These are phyloP conservation scores for Anthophora plumipes DNA, from an alignment of 2,888 invertebrate genomes.

Conservation along the genomic window DNA sequence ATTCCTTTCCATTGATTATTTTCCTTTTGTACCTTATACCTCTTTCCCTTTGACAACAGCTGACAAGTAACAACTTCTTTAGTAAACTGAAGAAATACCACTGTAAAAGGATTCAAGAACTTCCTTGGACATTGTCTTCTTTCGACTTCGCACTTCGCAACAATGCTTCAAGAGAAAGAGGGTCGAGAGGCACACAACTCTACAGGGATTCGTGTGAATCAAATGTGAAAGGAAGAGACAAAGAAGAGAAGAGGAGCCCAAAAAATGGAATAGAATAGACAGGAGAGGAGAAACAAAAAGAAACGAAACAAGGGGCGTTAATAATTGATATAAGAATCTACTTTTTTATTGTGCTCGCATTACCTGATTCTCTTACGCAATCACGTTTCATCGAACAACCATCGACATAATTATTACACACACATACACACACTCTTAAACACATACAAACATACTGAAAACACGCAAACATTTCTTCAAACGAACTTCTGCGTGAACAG, in stretches of 20 bases:
- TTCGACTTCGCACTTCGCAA: conserved; percentile 38
- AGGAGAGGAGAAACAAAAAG: neutral
- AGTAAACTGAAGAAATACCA: neutral
- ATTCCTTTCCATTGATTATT: conserved; percentile 5
- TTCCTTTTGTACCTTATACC: neutral
- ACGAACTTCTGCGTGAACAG: conserved; percentile 33
- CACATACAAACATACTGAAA: no score
- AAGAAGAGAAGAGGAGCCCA: conserved; percentile 6
- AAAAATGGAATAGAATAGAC: conserved; percentile 26
- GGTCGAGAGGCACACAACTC: conserved; percentile 1
- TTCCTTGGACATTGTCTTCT: neutral
- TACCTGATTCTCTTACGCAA: conserved; percentile 72
- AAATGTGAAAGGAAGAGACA: neutral
- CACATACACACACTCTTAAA: neutral
- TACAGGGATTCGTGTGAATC: neutral
- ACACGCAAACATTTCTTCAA: neutral
- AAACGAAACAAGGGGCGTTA: conserved; percentile 43
- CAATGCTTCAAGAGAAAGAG: conserved; percentile 20
- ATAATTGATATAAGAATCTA: conserved; percentile 67
- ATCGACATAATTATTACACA: conserved; percentile 18
- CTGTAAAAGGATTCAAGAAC: neutral
- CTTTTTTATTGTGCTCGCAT: conserved; percentile 74
- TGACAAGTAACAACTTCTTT: neutral
- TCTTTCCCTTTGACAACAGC: neutral
- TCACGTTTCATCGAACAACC: conserved; percentile 60